Conservation (phyloP, 2,888 invertebrate species). For the Onchidella celtica region DNA sequence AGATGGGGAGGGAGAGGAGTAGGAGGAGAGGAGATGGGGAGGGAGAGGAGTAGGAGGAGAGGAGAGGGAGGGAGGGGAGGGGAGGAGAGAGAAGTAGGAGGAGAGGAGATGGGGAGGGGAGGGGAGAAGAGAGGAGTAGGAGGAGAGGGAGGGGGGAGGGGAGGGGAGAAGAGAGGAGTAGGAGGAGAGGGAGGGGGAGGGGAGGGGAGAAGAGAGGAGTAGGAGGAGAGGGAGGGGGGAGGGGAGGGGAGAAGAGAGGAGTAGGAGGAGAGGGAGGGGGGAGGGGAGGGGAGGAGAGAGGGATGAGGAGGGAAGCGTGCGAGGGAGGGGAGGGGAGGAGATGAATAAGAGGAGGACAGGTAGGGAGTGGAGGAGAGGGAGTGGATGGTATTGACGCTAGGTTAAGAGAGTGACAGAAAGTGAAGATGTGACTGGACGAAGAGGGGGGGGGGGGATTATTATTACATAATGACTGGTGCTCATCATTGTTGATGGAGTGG, state of each 20-base stretch:
- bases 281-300: background rate
- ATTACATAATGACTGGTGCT: no score
- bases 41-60: no score
- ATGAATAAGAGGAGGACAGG: background rate
- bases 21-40: background rate
- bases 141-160: background rate
- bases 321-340: background rate
- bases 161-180: background rate
- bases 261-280: background rate
- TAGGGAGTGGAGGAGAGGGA: background rate
- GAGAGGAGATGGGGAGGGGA: background rate
- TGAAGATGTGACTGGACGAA: no score
- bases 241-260: background rate
- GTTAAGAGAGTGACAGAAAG: no score
- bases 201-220: no score
- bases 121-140: background rate
- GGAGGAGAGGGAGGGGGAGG: background rate
- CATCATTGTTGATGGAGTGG: no score
- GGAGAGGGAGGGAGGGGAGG: background rate
- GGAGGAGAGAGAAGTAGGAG: background rate
- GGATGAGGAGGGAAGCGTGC: background rate
- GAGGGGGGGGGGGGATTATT: no score
- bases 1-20: no score
- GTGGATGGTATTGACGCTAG: no score
- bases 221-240: background rate